Evolutionary conservation across 1,140 invertebrate genomes (phyloP).

Genomic region (Sweltsa coloradensis): DNA sequence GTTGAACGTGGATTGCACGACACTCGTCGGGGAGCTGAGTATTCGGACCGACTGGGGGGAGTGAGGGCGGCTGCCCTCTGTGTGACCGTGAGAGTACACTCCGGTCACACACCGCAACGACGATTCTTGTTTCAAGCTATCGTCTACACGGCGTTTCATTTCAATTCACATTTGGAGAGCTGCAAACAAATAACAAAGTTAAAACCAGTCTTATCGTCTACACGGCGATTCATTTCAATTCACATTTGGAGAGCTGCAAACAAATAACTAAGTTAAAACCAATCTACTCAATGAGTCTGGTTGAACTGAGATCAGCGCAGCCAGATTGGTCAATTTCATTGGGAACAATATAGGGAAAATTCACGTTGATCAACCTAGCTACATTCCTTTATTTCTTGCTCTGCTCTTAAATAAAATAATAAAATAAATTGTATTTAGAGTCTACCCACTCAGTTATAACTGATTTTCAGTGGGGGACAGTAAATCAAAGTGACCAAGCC

Average conservation of each 20-base stretch:
- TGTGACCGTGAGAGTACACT: conserved; percentile 1
- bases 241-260: not conserved
- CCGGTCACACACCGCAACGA: no score
- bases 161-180: conserved; percentile 14
- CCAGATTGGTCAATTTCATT: no score
- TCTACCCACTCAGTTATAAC: no score
- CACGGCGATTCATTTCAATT: not conserved
- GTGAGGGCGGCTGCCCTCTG: not conserved
- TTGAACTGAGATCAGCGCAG: no score
- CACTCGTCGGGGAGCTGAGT: not conserved
- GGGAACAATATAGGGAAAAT: not conserved
- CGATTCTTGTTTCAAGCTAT: not conserved
- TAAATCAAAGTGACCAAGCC: no score
- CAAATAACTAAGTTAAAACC: no score
- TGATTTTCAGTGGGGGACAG: no score
- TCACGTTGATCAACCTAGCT: not conserved
- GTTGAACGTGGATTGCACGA: not conserved
- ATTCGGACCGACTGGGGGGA: not conserved
- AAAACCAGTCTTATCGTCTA: not conserved
- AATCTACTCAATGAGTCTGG: no score
- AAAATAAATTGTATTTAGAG: no score
- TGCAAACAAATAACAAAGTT: conserved; percentile 4
- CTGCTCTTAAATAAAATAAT: no score
- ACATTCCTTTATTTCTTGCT: no score
- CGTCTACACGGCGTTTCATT: conserved; percentile 13